phyloP scores from a whole-genome alignment of 2,113 vertebrate genomes.

The Podarcis raffonei region DNA sequence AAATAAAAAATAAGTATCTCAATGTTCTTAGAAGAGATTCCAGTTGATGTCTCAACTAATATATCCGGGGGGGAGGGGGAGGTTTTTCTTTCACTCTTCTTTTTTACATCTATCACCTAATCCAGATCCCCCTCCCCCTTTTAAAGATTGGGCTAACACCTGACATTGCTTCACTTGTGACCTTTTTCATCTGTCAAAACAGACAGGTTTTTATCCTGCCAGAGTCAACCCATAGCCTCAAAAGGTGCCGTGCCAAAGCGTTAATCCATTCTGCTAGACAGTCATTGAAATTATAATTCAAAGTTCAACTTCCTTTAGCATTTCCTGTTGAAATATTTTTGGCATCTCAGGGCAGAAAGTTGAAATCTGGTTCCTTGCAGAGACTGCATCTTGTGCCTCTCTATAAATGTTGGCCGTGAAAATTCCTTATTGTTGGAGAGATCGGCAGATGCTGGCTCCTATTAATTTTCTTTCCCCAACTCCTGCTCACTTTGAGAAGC shows the following conservation, averaged over 20 bases:
- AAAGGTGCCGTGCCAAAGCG: constrained; percentile 72
- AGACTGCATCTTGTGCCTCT: constrained; percentile 70
- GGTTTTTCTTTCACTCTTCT: not conserved
- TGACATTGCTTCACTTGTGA: constrained; percentile 72
- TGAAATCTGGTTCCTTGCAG: constrained; percentile 76
- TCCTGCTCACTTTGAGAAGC: constrained; percentile 66
- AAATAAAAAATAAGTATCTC: constrained; percentile 35
- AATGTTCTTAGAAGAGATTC: not conserved
- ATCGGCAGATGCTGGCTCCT: constrained; percentile 62
- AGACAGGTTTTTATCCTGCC: constrained; percentile 78
- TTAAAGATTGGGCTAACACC: constrained; percentile 56
- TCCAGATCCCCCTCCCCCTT: constrained; percentile 56
- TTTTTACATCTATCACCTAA: constrained; percentile 67
- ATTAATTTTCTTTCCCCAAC: constrained; percentile 71
- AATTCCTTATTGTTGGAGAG: constrained; percentile 73
- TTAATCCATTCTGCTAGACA: constrained; percentile 79
- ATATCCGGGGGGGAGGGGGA: not conserved
- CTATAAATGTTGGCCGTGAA: constrained; percentile 70
- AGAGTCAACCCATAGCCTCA: constrained; percentile 73
- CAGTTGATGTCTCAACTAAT: constrained; percentile 41
- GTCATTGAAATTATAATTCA: constrained; percentile 81
- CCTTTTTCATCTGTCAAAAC: constrained; percentile 80
- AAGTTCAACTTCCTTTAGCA: constrained; percentile 80
- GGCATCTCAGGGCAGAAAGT: constrained; percentile 79
- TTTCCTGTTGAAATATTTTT: constrained; percentile 79